Conservation (phyloP, 2,113 vertebrate genomes). For the Pelobates fuscus region DNA sequence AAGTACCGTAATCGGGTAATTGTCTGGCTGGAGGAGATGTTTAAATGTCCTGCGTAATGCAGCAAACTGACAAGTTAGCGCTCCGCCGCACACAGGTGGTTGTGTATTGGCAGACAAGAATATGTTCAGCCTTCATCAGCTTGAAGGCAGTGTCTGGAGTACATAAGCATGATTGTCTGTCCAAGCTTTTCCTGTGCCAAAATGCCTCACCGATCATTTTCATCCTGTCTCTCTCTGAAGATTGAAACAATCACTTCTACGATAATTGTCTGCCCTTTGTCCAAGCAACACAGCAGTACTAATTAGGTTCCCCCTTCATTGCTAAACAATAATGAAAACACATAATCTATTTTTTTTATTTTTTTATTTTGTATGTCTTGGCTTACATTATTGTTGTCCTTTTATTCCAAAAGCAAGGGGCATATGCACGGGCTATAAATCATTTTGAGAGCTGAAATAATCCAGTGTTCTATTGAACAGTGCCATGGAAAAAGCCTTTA, state of each 20-base stretch:
- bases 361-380: not conserved
- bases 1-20: no score
- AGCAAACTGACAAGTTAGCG: not conserved
- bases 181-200: not conserved
- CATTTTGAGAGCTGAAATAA: constrained; percentile 13
- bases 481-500: not conserved
- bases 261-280: constrained; percentile 17
- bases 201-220: not conserved
- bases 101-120: constrained; percentile 25
- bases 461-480: not conserved
- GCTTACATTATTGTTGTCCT: not conserved
- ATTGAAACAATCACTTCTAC: constrained; percentile 6
- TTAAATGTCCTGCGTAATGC: no score
- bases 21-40: no score
- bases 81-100: constrained; percentile 53
- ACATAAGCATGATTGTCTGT: not conserved
- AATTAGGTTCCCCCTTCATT: not conserved
- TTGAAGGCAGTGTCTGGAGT: not conserved
- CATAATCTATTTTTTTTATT: constrained; percentile 1
- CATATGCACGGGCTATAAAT: constrained; percentile 1
- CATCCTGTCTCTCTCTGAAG: not conserved
- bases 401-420: not conserved
- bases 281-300: not conserved
- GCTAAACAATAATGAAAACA: constrained; percentile 1
- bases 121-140: not conserved